Evolutionary conservation across 2,113 vertebrate genomes (phyloP), one percentile per base, ranked within the genome.

Genomic region (Silurus glanis): DNA sequence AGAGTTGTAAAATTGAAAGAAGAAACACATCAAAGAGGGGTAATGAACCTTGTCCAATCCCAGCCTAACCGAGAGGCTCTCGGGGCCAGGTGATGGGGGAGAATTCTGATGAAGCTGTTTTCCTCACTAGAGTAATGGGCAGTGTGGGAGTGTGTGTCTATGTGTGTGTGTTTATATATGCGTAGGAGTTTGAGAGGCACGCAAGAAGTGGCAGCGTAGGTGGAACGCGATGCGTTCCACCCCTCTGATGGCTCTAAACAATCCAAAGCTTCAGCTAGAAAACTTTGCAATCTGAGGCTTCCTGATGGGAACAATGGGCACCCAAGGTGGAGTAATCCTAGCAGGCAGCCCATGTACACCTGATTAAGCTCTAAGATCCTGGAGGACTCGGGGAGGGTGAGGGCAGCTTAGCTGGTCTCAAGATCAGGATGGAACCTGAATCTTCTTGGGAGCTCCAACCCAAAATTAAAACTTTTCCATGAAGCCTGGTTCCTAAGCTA

Each of bases 1-100:
- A 87, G 84, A 64, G 86, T 90, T 90, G 85, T 91, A 91, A 89
- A 89, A 91, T 89, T 91, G 64, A 89, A 90, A 91, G 90, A 87
- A 91, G 91, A 90, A 92, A 92, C 89, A 94, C 88, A 94, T 94
- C 92, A 93, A 92, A 92, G 91, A 89, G 90, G 89, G 90, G 93
- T 94, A 94, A 94, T 94, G 93, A 94, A 93, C 91, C 92, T 89
- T 90, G 91, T 92, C 92, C 92, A 92, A 92, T 93, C 91, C 92
- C 88, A 89, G 91, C 75, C 91, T 89, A 86, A 83, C 89, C 80
- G 5, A 83, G 80, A 84, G 89, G 10, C 64, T 90, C 84, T 83
- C 47, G 58, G 88, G 90, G 80, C 84, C 87, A 80, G 79, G 80
- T 74, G 84, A 85, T 82, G 72, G 84, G 78, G 71, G 91, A 86